Percentiles rank a stretch among this genome's conserved stretches.
Conservation (phyloP, 2,888 invertebrate species). For the Apeira syringaria region DNA sequence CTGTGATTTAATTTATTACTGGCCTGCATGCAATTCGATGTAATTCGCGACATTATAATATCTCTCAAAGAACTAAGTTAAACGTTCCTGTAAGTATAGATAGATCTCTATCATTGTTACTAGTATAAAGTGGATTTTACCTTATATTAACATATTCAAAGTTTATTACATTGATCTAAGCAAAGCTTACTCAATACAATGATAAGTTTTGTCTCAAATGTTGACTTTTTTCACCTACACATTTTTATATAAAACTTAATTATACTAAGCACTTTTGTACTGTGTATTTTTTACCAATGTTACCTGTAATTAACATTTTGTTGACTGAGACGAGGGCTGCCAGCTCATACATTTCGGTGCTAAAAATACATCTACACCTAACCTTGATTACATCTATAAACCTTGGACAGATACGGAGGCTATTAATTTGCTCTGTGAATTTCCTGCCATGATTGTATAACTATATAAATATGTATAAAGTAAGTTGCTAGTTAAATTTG, state of each 20-base stretch:
- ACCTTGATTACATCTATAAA: too few relatives aligned
- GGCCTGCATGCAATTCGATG: slow-evolving; percentile 47
- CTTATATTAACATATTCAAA: slow-evolving; percentile 22
- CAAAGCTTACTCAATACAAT: slow-evolving; percentile 11
- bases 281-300: slow-evolving; percentile 20
- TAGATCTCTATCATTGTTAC: slow-evolving; percentile 79
- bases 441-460: too few relatives aligned
- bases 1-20: slow-evolving; percentile 82
- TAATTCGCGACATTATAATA: slow-evolving; percentile 24
- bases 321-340: slow-evolving; percentile 2
- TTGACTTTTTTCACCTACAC: neutral
- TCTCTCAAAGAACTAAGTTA: slow-evolving; percentile 71
- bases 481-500: too few relatives aligned
- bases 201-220: slow-evolving; percentile 7
- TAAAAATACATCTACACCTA: too few relatives aligned
- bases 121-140: slow-evolving; percentile 52
- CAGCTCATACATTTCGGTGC: too few relatives aligned
- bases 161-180: slow-evolving; percentile 22
- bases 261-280: too few relatives aligned
- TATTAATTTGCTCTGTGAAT: too few relatives aligned
- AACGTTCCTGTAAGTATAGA: slow-evolving; percentile 81
- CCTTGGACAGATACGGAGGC: too few relatives aligned
- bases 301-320: slow-evolving; percentile 7
- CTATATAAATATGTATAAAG: too few relatives aligned
- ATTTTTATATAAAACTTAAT: neutral